Conservation (phyloP, 2,113 vertebrate species). For the Tenebrosternarchus preto region DNA sequence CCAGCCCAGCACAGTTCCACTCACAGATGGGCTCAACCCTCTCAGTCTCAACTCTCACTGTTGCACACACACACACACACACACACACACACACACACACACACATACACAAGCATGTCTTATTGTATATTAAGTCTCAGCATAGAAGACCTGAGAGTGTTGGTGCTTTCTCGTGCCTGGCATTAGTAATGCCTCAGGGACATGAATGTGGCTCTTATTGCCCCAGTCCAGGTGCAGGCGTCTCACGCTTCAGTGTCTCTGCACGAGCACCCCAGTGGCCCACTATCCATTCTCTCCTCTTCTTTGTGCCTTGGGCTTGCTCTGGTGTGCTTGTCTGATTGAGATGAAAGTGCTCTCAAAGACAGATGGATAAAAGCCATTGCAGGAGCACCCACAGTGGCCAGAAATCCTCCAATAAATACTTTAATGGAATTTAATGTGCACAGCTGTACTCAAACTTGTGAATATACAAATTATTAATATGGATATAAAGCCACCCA, state of each 20-base stretch:
- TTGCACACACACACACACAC: too few relatives aligned
- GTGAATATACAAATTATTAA: conserved; percentile 11
- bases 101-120: background rate
- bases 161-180: conserved; percentile 10
- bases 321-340: background rate
- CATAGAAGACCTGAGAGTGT: background rate
- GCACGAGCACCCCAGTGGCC: conserved; percentile 61
- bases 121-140: conserved; percentile 18
- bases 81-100: too few relatives aligned
- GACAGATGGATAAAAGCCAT: background rate
- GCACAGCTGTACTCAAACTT: background rate
- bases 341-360: background rate
- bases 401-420: conserved; percentile 14
- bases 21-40: conserved; percentile 74
- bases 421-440: background rate
- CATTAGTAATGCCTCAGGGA: conserved; percentile 24
- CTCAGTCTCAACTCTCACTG: background rate
- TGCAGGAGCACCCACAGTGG: background rate
- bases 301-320: conserved; percentile 55
- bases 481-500: background rate
- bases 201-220: conserved; percentile 80
- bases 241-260: conserved; percentile 75
- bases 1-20: conserved; percentile 73
- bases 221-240: conserved; percentile 76
- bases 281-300: conserved; percentile 61